Conservation (phyloP, 2,797 vertebrate species). For the Myotis planiceps region DNA sequence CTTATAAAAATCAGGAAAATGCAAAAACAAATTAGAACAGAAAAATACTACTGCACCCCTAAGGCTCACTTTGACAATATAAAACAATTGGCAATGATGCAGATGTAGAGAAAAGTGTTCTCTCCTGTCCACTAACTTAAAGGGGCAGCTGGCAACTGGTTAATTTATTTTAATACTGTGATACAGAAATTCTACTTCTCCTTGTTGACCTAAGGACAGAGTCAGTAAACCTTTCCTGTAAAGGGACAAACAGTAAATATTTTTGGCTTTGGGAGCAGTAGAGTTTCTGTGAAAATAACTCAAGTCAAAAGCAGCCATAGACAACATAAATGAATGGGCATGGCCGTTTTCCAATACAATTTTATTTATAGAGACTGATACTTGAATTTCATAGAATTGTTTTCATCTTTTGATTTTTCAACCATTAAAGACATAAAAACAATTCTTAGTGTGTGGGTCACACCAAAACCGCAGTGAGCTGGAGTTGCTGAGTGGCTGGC, state of each 20-base stretch:
- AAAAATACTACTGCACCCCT: not conserved
- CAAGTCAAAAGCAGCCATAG: not conserved
- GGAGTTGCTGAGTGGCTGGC: not conserved
- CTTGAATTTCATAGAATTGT: not conserved
- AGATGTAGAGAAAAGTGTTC: not conserved
- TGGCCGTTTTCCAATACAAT: not conserved
- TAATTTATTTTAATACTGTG: not conserved
- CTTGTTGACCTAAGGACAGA: not conserved
- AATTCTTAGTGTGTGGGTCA: not conserved
- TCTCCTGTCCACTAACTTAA: not conserved
- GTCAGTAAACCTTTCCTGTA: not conserved
- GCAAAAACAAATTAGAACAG: not conserved
- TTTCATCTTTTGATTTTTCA: not conserved
- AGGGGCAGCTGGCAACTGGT: not conserved
- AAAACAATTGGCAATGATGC: not conserved
- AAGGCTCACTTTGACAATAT: not conserved
- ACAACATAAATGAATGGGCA: not conserved
- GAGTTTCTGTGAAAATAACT: not conserved
- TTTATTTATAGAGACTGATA: not conserved
- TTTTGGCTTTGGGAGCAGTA: not conserved
- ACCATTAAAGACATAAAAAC: not conserved
- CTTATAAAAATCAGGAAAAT: not conserved
- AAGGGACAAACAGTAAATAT: not conserved
- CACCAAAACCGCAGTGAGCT: not conserved
- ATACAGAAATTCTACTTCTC: conserved; percentile 21